Evolutionary conservation across 2,113 vertebrate genomes (phyloP).

Genomic region (Notarius lentiginosus): DNA sequence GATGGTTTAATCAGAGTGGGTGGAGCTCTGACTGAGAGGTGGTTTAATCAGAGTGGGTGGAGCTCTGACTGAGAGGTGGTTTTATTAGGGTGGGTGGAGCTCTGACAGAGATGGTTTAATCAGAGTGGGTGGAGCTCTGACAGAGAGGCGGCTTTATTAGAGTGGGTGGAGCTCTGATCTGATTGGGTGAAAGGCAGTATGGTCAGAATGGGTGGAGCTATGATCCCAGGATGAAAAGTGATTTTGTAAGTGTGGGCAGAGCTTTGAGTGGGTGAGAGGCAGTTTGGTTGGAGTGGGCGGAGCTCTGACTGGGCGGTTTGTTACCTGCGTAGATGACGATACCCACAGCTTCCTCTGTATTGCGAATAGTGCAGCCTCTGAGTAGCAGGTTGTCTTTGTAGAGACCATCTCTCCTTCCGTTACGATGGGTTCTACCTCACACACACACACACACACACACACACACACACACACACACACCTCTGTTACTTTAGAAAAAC

Average conservation of each 20-base stretch:
- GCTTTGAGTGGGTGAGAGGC: neutral
- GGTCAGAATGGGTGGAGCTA: neutral
- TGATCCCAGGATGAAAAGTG: no score
- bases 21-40: no score
- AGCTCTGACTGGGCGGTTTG: neutral
- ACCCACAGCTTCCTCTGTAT: conserved; percentile 93
- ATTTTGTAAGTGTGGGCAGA: neutral
- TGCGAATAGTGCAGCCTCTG: conserved; percentile 91
- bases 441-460: conserved; percentile 20
- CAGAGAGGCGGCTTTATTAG: no score
- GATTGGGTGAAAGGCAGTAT: neutral
- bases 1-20: no score
- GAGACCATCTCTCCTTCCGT: conserved; percentile 82
- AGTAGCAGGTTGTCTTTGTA: conserved; percentile 93
- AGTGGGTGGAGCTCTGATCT: neutral
- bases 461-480: conserved; percentile 22
- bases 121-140: no score
- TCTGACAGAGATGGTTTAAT: no score
- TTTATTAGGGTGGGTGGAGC: no score
- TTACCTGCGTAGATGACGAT: conserved; percentile 96
- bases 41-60: no score
- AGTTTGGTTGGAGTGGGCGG: neutral
- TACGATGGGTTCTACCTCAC: conserved; percentile 78
- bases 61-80: no score
- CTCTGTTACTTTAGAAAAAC: neutral